These are phyloP conservation scores for Drosophila putrida DNA, from an alignment of 2,888 invertebrate species.

Conservation along the genomic window DNA sequence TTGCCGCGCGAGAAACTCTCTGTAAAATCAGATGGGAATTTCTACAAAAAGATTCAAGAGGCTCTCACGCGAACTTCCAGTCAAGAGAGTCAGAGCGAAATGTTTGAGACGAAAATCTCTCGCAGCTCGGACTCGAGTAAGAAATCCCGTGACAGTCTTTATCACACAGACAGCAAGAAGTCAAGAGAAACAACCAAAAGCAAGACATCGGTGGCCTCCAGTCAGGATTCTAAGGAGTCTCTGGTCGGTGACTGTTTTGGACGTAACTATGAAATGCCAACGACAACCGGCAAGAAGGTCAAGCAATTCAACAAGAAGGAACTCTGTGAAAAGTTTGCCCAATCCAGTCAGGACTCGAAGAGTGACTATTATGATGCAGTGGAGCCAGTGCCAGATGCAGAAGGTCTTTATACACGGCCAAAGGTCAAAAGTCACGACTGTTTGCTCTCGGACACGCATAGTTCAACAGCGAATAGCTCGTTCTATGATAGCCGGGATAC, in stretches of 20 bases:
- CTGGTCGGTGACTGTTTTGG: slow-evolving; percentile 83
- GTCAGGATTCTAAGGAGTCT: slow-evolving; percentile 90
- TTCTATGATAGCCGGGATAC: slow-evolving; percentile 88
- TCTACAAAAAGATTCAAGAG: slow-evolving; percentile 90
- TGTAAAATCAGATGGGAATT: slow-evolving; percentile 90
- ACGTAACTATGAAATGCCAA: slow-evolving; percentile 86
- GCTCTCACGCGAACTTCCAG: slow-evolving; percentile 89
- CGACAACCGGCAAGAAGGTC: slow-evolving; percentile 85
- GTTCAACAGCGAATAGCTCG: slow-evolving; percentile 83
- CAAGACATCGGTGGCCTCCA: slow-evolving; percentile 88
- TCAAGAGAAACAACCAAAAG: slow-evolving; percentile 88
- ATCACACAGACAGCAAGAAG: slow-evolving; percentile 89
- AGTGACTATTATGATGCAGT: slow-evolving; percentile 90
- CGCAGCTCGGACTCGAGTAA: slow-evolving; percentile 89
- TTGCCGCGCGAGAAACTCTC: slow-evolving; percentile 90
- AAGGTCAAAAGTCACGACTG: slow-evolving; percentile 88
- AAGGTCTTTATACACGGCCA: slow-evolving; percentile 70
- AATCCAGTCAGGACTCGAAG: slow-evolving; percentile 90
- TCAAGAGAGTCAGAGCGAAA: slow-evolving; percentile 90
- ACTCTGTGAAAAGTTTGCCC: slow-evolving; percentile 86
- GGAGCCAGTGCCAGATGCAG: slow-evolving; percentile 72
- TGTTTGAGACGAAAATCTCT: slow-evolving; percentile 89
- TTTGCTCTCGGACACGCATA: slow-evolving; percentile 86
- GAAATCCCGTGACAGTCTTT: slow-evolving; percentile 88
- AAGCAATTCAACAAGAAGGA: slow-evolving; percentile 83